These are phyloP conservation scores for Paralichthys olivaceus DNA, from an alignment of 2,113 vertebrate species.

Conservation along the genomic window DNA sequence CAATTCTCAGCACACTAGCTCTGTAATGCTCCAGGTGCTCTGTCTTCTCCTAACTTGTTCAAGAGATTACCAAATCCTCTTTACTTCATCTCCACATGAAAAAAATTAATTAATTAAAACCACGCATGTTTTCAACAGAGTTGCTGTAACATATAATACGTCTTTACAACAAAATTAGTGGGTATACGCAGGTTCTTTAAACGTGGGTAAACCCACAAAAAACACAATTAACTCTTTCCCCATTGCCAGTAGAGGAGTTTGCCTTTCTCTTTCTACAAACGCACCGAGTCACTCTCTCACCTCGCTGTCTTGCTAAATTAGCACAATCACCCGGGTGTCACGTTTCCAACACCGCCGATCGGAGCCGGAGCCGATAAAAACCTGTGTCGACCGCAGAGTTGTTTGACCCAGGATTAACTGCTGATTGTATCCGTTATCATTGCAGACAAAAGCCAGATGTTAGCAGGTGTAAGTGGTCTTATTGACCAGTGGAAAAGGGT, in stretches of 20 bases:
- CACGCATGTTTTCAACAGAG: conserved; percentile 32
- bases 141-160: conserved; percentile 30
- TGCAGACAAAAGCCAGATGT: neutral
- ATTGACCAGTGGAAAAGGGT: neutral
- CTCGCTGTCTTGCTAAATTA: too few relatives aligned
- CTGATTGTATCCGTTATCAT: neutral
- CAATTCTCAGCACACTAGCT: conserved; percentile 5
- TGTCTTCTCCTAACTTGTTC: conserved; percentile 4
- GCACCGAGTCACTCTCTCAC: too few relatives aligned
- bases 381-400: too few relatives aligned
- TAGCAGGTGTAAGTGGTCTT: neutral
- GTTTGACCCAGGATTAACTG: neutral
- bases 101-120: conserved; percentile 5
- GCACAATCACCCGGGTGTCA: neutral
- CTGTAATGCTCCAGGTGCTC: neutral
- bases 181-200: too few relatives aligned
- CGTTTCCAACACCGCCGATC: neutral
- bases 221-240: too few relatives aligned
- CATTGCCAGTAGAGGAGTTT: too few relatives aligned
- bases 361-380: too few relatives aligned
- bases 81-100: conserved; percentile 19
- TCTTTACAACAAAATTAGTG: conserved; percentile 5
- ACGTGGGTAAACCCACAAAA: too few relatives aligned
- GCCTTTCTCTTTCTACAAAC: too few relatives aligned
- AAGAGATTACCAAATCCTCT: conserved; percentile 25